These are phyloP conservation scores for Adelphocoris suturalis DNA, from an alignment of 2,888 invertebrate species.

Conservation along the genomic window DNA sequence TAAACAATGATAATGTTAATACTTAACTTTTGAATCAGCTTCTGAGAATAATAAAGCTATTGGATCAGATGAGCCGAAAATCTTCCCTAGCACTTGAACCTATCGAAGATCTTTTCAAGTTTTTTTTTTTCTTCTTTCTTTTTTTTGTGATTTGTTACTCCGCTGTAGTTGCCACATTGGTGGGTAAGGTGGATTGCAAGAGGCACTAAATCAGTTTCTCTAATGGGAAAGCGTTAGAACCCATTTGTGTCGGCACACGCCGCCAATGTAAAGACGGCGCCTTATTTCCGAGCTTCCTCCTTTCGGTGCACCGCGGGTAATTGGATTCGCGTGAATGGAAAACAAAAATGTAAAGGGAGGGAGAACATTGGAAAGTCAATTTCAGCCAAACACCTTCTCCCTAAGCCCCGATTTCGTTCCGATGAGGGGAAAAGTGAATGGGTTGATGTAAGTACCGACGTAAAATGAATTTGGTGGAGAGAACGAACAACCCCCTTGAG, in stretches of 20 bases:
- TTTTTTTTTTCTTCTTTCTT: background rate
- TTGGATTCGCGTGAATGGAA: slow-evolving; percentile 7
- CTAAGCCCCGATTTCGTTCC: background rate
- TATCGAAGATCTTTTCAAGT: background rate
- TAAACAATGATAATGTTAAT: too few species aligned
- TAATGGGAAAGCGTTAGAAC: background rate
- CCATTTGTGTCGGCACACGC: background rate
- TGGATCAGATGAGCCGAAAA: too few species aligned
- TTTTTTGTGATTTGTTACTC: background rate
- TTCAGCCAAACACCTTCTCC: background rate
- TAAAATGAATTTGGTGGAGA: background rate
- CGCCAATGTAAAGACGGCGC: background rate
- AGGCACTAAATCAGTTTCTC: background rate
- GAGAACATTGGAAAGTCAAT: slow-evolving; percentile 7
- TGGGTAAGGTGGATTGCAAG: background rate
- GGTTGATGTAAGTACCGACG: slow-evolving; percentile 2
- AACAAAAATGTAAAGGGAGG: slow-evolving; percentile 9
- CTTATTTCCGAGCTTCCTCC: background rate
- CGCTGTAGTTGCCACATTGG: background rate
- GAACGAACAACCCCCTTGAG: background rate
- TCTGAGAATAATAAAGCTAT: too few species aligned
- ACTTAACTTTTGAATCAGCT: too few species aligned
- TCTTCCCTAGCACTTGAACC: background rate
- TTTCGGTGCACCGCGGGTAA: background rate
- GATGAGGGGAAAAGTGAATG: background rate